Evolutionary conservation across 2,113 vertebrate species (phyloP).

Genomic region (Gymnarchus niloticus): DNA sequence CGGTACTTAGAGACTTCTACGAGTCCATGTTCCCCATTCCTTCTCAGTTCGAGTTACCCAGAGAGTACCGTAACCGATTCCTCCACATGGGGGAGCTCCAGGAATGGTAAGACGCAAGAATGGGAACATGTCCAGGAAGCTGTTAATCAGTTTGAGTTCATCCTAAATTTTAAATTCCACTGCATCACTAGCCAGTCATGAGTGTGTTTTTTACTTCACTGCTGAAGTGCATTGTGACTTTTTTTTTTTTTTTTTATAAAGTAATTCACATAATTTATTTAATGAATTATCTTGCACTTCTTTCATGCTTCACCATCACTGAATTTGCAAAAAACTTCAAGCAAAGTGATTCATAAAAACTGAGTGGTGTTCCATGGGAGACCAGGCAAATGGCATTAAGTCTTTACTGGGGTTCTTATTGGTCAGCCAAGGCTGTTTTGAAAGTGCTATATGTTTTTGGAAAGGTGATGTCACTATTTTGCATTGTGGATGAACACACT

Average conservation of each 20-base stretch:
- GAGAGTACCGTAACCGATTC: conserved; percentile 93
- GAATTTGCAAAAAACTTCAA: too few relatives aligned
- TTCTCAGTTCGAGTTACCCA: conserved; percentile 91
- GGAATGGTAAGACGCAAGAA: conserved; percentile 71
- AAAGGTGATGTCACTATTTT: neutral
- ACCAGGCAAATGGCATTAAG: neutral
- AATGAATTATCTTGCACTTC: neutral
- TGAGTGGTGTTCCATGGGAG: too few relatives aligned
- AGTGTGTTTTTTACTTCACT: neutral
- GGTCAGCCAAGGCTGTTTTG: neutral
- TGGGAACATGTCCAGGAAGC: neutral
- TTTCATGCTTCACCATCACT: neutral
- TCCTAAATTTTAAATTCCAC: neutral
- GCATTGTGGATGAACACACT: conserved; percentile 5
- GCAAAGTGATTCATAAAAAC: too few relatives aligned
- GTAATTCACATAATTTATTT: neutral
- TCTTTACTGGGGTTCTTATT: neutral
- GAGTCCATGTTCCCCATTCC: conserved; percentile 95
- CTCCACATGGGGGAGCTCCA: conserved; percentile 91
- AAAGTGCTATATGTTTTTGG: neutral
- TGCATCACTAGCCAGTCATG: neutral
- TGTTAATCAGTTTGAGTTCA: neutral
- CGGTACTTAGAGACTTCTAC: conserved; percentile 93
- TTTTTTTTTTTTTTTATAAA: neutral
- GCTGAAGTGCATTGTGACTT: neutral